Base-by-base conservation (phyloP, 2,888 invertebrate species). In the Hemaris fuciformis region DNA sequence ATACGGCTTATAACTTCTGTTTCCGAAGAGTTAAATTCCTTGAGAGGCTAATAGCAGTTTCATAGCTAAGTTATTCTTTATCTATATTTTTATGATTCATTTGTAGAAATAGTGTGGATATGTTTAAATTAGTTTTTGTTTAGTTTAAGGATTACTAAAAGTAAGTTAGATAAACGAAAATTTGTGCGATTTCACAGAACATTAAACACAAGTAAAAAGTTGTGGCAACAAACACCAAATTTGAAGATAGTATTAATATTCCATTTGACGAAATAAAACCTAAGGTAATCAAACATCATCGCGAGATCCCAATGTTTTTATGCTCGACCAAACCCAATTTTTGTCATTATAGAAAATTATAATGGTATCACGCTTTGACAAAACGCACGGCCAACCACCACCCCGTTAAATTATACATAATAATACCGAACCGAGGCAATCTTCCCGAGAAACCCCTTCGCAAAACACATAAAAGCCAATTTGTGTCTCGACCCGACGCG, bases 381-480 rank as follows among this genome's bases (percentile, higher is more conserved):
- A 77, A 75, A 66, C 67, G 62, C 70, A 74, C 68, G 72, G 66
- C 68, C 73, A 75, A 77, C 78, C 75, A 64, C 72, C 69, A 64
- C 63, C 66, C 69, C 73, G 74, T 76, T 76, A 83, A 84, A 84
- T 84, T 81, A 80, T 70, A 71, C 76, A 81, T 86, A 87, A 88
- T 85, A 77, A 82, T 77, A 71, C 70, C 66, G 34, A 68, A 71
- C 72, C 65, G 64, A 74, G 62, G 64, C 76, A 73, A 80, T 81
- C 75, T 76, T 77, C 74, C 75, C 74, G 20, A 65, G 70, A 74
- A 77, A 76, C 72, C 78, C 76, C 69, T 83, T 80, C 76, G 75
- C 76, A 85, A 85, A 85, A 85, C 84, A 83, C 73, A 88, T 84
- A 88, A 88, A 86, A 89, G 88, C 79, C 77, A 80, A 87, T 87